Base-by-base conservation (phyloP, 2,113 vertebrate genomes). In the Vicugna pacos region DNA sequence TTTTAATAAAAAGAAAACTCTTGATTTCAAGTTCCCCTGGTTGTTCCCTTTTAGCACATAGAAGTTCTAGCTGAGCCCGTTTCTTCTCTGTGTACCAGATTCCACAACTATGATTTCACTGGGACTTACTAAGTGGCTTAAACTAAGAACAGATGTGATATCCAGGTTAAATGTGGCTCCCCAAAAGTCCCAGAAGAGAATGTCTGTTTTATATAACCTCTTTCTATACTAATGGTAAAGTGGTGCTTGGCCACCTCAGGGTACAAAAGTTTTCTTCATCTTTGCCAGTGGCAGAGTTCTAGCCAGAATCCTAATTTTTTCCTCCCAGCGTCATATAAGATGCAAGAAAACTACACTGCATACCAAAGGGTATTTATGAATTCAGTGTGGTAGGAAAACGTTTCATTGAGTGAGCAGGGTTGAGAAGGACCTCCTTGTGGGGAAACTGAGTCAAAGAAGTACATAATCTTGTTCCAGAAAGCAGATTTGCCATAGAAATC, bases 41-140 rank as follows among this genome's bases (percentile, higher is more conserved):
- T 65, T 54, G 0, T 89, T 91, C 62, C 9, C 35, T 69, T 85
- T 93, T 54, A 88, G 62, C 28, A 84, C 30, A 56, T 26, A 17
- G 56, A 90, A 24, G 0, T 92, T 95, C 93, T 79, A 69, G 85
- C 30, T 50, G 20, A 64, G 48, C 73, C 38, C 76, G 13, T 91
- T 69, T 87, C 56, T 84, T 56, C 42, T 72, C 35, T 56, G 8
- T 56, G 17, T 48, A 84, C 16, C n/a, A 92, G 69, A 77, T 95
- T 96, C 83, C 38, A 48, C 67, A 73, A n/a, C 42, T 94, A 5
- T 56, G 90, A 92, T 77, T 82, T 77, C 75, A 30, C 42, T 83
- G 35, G 16, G 28, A 46, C 22, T 54, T 58, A 64, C 9, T 48
- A 35, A 79, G 64, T 52, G 38, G 19, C 50, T 35, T 82, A 76